Base-by-base conservation (phyloP, 2,888 invertebrate species). In the Ephialtes manifestator region DNA sequence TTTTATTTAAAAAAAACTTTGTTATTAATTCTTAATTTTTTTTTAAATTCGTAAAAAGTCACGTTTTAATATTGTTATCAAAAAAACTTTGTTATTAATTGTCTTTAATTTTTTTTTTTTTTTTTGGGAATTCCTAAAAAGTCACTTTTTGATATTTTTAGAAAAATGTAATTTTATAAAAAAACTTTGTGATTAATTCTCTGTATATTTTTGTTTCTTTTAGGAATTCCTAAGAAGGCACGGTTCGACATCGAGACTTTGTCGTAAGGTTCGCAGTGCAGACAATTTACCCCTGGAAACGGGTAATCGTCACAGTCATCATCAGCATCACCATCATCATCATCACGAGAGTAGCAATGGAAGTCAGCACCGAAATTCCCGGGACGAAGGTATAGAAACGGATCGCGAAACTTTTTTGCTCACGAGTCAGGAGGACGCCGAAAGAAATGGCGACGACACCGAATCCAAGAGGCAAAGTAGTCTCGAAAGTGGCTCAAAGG, bases 211-310 rank as follows among this genome's bases (percentile, higher is more conserved):
- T 48, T 43, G 20, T 11, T 18, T 60, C 58, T 89, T 87, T 4
- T 86, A 94, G 90, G 97, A 97, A 94, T 97, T 97, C 92, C 94
- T 97, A 91, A 95, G 97, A 74, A 95, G 97, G 81, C 97, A 97
- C 92, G 97, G 97, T 39, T 97, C 97, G 18, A 97, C 97, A 90
- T 97, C 97, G 78, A 96, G 96, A 89, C 94, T 97, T 81, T 97
- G 97, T 93, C 96, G 97, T 51, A 97, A 97, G 94, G 97, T 97
- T 88, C 96, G 97, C 91, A 96, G 96, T 94, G 96, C 96, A 86
- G 96, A 96, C 92, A 96, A 96, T 92, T 95, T 96, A 80, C 96
- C 94, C 88, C 94, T 94, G 92, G 95, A 90, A 90, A 95, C 93
- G 81, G 90, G 90, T 58, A 92, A 86, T 87, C 91, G 90, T 46